Base-by-base conservation (phyloP, 2,888 invertebrate species). In the Zaprionus lineosus region DNA sequence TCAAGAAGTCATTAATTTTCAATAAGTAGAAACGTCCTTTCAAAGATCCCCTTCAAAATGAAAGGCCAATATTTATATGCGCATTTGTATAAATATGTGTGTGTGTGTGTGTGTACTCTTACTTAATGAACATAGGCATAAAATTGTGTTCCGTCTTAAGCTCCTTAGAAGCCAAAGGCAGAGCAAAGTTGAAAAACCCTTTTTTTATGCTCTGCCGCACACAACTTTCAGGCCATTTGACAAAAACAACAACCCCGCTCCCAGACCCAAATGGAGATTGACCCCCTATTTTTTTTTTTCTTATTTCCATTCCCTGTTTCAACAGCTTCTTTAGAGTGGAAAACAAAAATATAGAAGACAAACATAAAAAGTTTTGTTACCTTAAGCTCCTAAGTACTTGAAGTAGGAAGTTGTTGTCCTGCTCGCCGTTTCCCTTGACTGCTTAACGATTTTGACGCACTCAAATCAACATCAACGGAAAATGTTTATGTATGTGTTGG, bases 381-480 rank as follows among this genome's bases (percentile, higher is more conserved):
- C 66, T 77, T 74, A 82, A 78, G 85, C 82, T 63, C 39, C 64
- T 84, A 84, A 84, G 83, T 82, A 82, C 78, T 77, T 73, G 19
- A 64, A 77, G 19, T 19, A 19, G 3, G 19, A 77, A 74, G 73
- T 60, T 14, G 28, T n/a, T 18, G 5, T 3, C 41, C 26, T 18
- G 31, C n/a, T 15, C n/a, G n/a, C 21, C n/a, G 33, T 6, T 5
- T 4, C 15, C 59, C 33, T 36, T 21, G 44, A 31, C 28, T 8
- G 34, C 47, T 55, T 39, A 46, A 11, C 31, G 37, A 15, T 53
- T 47, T 31, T 37, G 43, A n/a, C 58, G 53, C 61, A 56, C 44
- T 70, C 29, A 51, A 47, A 53, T 59, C 66, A 77, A 58, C 57
- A 65, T 57, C 40, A 55, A 59, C 63, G 59, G 63, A 71, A 82